phyloP scores from a whole-genome alignment of 23 tunicate genomes.

The Ascidia mentula region DNA sequence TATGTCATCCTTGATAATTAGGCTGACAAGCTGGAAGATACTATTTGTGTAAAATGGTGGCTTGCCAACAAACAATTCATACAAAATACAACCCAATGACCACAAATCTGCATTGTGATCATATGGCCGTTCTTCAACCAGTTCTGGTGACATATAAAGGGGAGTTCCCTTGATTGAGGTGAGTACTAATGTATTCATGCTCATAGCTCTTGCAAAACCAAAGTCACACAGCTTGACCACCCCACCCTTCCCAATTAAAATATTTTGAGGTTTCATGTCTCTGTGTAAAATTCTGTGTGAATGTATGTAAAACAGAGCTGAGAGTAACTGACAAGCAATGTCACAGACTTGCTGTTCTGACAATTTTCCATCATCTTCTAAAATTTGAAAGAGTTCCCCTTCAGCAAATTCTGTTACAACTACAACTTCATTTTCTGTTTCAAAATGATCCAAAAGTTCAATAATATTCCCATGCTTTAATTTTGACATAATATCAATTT shows the following conservation, averaged over 20 bases:
- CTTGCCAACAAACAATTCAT: slow-evolving; percentile 81
- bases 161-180: slow-evolving; percentile 96
- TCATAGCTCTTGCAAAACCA: slow-evolving; percentile 96
- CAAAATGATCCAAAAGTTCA: slow-evolving; percentile 77
- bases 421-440: slow-evolving; percentile 93
- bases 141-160: slow-evolving; percentile 92
- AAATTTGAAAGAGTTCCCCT: slow-evolving; percentile 91
- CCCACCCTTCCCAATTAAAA: slow-evolving; percentile 91
- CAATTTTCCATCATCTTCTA: slow-evolving; percentile 93
- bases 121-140: slow-evolving; percentile 92
- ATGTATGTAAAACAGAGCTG: slow-evolving; percentile 85
- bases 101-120: slow-evolving; percentile 94
- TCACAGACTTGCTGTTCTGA: slow-evolving; percentile 61
- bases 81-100: slow-evolving; percentile 89
- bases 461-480: slow-evolving; percentile 82
- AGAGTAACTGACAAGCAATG: slow-evolving; percentile 84
- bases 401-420: slow-evolving; percentile 94
- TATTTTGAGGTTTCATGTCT: slow-evolving; percentile 96
- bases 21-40: slow-evolving; percentile 81
- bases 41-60: slow-evolving; percentile 96
- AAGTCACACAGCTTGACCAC: slow-evolving; percentile 88
- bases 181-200: slow-evolving; percentile 78
- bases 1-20: slow-evolving; percentile 86
- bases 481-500: slow-evolving; percentile 84
- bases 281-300: slow-evolving; percentile 88